A percentile compares a stretch with the other conserved stretches of the same genome.
These are phyloP conservation scores for Thamnaconus septentrionalis DNA, from an alignment of 2,113 vertebrate genomes.

Conservation along the genomic window DNA sequence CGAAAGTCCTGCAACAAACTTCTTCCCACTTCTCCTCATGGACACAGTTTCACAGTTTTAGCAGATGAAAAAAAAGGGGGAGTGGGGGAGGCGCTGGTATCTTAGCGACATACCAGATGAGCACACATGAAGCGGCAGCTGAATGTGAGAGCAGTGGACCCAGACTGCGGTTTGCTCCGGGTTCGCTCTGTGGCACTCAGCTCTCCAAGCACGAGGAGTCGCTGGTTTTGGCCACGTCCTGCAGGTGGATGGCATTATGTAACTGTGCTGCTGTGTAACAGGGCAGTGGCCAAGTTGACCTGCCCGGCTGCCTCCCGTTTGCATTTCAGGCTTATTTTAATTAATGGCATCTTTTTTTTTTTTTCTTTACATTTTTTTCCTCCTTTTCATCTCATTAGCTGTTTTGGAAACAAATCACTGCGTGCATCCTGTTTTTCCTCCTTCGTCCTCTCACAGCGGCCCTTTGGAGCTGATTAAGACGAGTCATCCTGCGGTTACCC, in stretches of 20 bases:
- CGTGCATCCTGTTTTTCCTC: no score
- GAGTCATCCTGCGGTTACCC: no score
- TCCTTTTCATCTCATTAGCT: no score
- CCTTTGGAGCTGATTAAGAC: no score
- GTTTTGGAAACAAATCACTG: no score
- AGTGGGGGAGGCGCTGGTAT: neutral
- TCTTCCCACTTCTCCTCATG: neutral
- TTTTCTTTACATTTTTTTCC: no score
- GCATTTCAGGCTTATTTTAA: neutral
- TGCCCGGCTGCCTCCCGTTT: neutral
- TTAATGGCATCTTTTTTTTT: constrained; percentile 16
- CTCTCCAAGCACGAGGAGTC: constrained; percentile 15
- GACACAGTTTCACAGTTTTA: neutral
- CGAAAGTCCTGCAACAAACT: neutral
- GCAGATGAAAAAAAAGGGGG: neutral
- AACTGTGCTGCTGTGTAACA: neutral
- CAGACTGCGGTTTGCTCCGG: constrained; percentile 20
- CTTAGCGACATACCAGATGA: neutral
- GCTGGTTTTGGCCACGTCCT: neutral
- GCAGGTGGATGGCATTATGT: constrained; percentile 1
- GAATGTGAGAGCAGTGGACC: constrained; percentile 3
- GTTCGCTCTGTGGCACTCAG: neutral
- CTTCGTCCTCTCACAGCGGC: no score
- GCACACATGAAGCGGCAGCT: constrained; percentile 2
- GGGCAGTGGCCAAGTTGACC: no score